Base-by-base conservation (phyloP, 2,113 vertebrate genomes). In the Cettia cetti region DNA sequence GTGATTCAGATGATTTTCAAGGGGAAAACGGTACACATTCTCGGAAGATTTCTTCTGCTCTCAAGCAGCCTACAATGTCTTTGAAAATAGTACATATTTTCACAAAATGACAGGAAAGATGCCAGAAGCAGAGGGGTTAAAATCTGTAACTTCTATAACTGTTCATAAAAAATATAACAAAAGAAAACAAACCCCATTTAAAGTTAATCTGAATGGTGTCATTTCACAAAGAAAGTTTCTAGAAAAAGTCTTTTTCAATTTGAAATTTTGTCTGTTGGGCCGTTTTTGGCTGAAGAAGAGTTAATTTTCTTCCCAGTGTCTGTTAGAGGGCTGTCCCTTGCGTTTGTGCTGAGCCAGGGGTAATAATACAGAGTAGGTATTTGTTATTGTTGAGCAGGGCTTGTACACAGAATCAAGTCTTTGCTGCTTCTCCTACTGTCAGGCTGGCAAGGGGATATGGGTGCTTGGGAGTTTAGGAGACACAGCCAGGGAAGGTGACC, bases 1-100 rank as follows among this genome's bases (percentile, higher is more conserved):
- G 19, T 56, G 33, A 83, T 66, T 92, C 50, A 81, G 17, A 66
- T 28, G 16, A 60, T 92, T 89, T 94, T 89, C n/a, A 75, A 94
- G 31, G 15, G 17, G 19, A 81, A 92, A 94, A 71, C 18, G 2
- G 8, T 49, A 27, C 5, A 35, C 3, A 24, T 42, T 57, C 53
- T 86, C 50, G 70, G 54, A 76, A 74, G 56, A 74, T 31, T 70
- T 92, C 24, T 52, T 76, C 22, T 86, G 9, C 24, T 77, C 13
- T 63, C 31, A 66, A 77, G 52, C 10, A 88, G 24, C 15, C 15
- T 21, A 80, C 15, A 10, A 2, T 6, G 9, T 50, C 59, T 94
- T 80, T 78, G 39, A 90, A 95, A 94, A 81, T 70, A 53, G 5
- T 19, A 45, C 12, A 15, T 42, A 28, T 31, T 84, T 22, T 86